Base-by-base conservation (phyloP, 2,888 invertebrate genomes). In the Melieria crassipennis region DNA sequence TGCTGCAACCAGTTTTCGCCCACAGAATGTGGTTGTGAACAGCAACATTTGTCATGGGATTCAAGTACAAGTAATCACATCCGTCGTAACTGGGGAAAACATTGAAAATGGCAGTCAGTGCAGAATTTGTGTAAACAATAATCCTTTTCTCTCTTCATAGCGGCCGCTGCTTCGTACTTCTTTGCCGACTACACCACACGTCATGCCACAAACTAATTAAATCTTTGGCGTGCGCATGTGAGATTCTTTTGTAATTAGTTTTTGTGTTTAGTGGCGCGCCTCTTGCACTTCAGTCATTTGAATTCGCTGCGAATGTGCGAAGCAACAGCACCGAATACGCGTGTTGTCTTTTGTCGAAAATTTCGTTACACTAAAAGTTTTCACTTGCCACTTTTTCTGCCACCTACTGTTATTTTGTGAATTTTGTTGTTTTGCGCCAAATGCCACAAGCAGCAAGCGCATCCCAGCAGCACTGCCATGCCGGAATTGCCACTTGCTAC, bases 201-300 rank as follows among this genome's bases (percentile, higher is more conserved):
- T 30, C 30, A 30, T 52, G 52, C 52, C 11, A 1, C 11, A 65
- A 65, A 60, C 67, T 67, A 67, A 67, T 67, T 67, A 67, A 67
- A 67, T 67, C 67, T 67, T 67, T 60, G 9, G 67, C 30, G 30
- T 30, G 30, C 30, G 30, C 30, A 30, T 30, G 30, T 46, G 50
- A 60, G 60, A 60, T 67, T 58, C 64, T 69, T 64, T 64, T 45
- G 48, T 69, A 64, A 64, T 69, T 64, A 63, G 69, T 64, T 69
- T 63, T 57, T 64, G 58, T 48, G 50, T 30, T 30, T 30, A 30
- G 30, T 30, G 30, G 30, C 30, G 30, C 30, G 30, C 30, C 30
- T 30, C 30, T 30, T 30, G 30, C 30, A 30, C 30, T 30, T 30
- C 30, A 30, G 3, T 30, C 30, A 30, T 30, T 30, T 30, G 30